Base-by-base conservation (phyloP, 2,888 invertebrate species). In the Mimachlamys varia region DNA sequence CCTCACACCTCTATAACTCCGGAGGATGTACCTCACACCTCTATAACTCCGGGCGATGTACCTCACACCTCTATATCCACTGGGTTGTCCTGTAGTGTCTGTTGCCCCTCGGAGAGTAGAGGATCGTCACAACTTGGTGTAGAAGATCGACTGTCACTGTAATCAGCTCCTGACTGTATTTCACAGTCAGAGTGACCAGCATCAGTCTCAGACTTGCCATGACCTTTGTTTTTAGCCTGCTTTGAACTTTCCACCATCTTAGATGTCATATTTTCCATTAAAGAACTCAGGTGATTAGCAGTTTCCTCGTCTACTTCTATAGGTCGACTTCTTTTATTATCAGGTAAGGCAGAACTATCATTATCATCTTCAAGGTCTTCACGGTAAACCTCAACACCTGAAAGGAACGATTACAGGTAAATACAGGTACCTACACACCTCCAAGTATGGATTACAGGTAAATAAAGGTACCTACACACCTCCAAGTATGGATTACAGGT, bases 201-300 rank as follows among this genome's bases (percentile, higher is more conserved):
- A 33, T 15, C 76, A 27, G 2, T 33, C 15, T 76, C 76, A 27
- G 76, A 76, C 22, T 27, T 90, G 37, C 37, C 87, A 89, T 49
- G 89, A 89, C 53, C 55, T 92, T n/a, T 90, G 87, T 50, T 87
- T 87, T n/a, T 88, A 88, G 38, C 76, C 27, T 19, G 58, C 10
- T 22, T 58, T 58, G 58, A 58, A 58, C 76, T 33, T 27, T 76
- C 87, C 44, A 92, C 62, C 92, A 92, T 92, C 89, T 91, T 92
- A n/a, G 87, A 88, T 27, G 92, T 92, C 90, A 92, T 90, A 22
- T 89, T 89, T 33, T 92, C 90, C 89, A 92, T 87, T 19, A 92
- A 50, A 13, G 58, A 55, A 87, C 87, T 92, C 12, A 92, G n/a
- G 17, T 92, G 76, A 27, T 91, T 89, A 27, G 90, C 92, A 53